Evolutionary conservation across 2,113 vertebrate species (phyloP), one percentile per base, ranked within the genome.

Genomic region (Cephalopterus ornatus): DNA sequence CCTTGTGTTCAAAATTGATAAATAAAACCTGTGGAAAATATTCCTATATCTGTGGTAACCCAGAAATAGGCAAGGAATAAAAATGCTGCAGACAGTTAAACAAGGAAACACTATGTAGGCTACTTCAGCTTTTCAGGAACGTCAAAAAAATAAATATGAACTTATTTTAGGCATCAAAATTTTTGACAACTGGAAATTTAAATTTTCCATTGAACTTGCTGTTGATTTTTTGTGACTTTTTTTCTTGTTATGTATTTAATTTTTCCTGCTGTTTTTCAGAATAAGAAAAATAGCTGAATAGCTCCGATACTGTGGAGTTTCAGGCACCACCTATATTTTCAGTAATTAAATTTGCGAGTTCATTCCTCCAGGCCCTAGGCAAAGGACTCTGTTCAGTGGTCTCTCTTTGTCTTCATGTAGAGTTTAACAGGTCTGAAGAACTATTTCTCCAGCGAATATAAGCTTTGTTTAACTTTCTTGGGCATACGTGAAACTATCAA

Each of bases 381-480:
- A 78, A 89, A 89, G 14, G 41, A 70, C 8, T 74, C 12, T 35
- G 21, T 93, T 95, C 84, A 95, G 7, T 35, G 44, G 47, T 23
- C 39, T 84, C 74, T 50, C 39, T 71, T 75, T 79, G 52, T 83
- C 71, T 71, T 56, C 37, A 65, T 10, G 4, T 41, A 62, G 27
- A 75, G 20, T 95, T 91, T 85, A 91, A 68, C 22, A 82, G 35
- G 39, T 79, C 56, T 96, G 83, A 86, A 87, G 61, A 92, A 14
- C 62, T 82, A 21, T 77, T 68, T 66, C 75, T 91, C 20, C 8
- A 35, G 53, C 1, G 5, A 62, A 73, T 72, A 65, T 39, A 89
- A 72, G 28, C 53, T 85, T 70, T 93, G 58, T 90, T 92, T 88
- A 70, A 94, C 37, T 88, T 92, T 82, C 78, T 72, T 76, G 49